Conservation (phyloP, 2,797 vertebrate species). For the Apogon hyalosoma region DNA sequence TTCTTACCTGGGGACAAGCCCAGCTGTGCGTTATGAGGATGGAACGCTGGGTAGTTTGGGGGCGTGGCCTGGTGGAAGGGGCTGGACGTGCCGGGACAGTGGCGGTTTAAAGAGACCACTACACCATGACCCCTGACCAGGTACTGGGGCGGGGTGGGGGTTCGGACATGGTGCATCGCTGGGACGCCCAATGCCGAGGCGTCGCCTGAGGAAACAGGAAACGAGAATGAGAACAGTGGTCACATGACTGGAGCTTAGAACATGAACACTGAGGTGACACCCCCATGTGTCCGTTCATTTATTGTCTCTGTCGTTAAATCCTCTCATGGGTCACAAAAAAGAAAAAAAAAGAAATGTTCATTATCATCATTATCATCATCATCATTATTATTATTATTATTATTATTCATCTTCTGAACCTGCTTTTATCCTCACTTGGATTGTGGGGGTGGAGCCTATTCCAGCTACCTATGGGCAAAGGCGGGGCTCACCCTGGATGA, state of each 20-base stretch:
- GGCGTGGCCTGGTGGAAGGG: constrained; percentile 71
- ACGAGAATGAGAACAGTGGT: constrained; percentile 13
- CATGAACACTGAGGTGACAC: no score
- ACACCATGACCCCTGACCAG: constrained; percentile 74
- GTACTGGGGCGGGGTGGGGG: constrained; percentile 73
- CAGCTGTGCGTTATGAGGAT: constrained; percentile 65
- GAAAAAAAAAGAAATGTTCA: no score
- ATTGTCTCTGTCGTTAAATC: no score
- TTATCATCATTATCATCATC: no score
- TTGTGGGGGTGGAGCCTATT: no score
- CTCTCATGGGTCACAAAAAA: no score
- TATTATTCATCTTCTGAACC: no score
- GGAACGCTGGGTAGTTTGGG: constrained; percentile 67
- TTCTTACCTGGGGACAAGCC: constrained; percentile 82
- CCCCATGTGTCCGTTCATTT: no score
- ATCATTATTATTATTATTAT: no score
- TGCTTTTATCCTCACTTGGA: no score
- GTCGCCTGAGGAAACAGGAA: constrained; percentile 48
- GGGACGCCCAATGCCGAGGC: background rate
- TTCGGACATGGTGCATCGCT: constrained; percentile 64
- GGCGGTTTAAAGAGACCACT: constrained; percentile 58
- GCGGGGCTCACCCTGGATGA: no score
- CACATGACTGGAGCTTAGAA: background rate
- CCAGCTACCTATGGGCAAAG: no score
- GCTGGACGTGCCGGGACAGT: constrained; percentile 43